Base-by-base conservation (phyloP, 2,888 invertebrate genomes). In the Neria commutata region DNA sequence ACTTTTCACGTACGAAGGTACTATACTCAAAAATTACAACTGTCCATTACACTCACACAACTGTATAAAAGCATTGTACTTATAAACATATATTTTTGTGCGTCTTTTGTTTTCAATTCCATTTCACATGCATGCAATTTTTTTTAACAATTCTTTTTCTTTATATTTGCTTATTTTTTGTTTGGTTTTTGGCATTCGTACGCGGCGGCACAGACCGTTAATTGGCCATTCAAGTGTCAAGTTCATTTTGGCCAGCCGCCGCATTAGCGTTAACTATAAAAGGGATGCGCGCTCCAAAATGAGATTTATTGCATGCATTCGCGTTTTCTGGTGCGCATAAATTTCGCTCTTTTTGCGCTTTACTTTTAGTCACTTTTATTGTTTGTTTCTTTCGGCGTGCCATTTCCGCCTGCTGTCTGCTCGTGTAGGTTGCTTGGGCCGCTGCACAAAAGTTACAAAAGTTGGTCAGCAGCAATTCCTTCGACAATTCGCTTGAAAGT, bases 201-300 rank as follows among this genome's bases (percentile, higher is more conserved):
- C n/a, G n/a, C n/a, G n/a, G n/a, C n/a, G n/a, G n/a, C n/a, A n/a
- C n/a, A n/a, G n/a, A 75, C 70, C 74, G 77, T 77, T 79, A 79
- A 80, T 79, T 79, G 79, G 79, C 71, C 79, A 79, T 79, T 79
- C 79, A 79, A 79, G 79, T 80, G 80, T 79, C 79, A 80, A 79
- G 79, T 80, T 78, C 77, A 80, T 75, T 79, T 77, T 76, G 78
- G 75, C 77, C 77, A 79, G n/a, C n/a, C n/a, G n/a, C n/a, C n/a
- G n/a, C 77, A 80, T 79, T 78, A 78, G 78, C 77, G 75, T 77
- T 79, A 74, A 73, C 78, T 79, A 79, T 78, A 78, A 79, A 78
- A 78, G 78, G 78, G 75, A 64, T 68, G 74, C 72, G 73, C 69
- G 71, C 61, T 54, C 71, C 61, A 55, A 62, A 76, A 74, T 75